Evolutionary conservation across 2,888 invertebrate species (phyloP).

Genomic region (Petrolisthes cinctipes): DNA sequence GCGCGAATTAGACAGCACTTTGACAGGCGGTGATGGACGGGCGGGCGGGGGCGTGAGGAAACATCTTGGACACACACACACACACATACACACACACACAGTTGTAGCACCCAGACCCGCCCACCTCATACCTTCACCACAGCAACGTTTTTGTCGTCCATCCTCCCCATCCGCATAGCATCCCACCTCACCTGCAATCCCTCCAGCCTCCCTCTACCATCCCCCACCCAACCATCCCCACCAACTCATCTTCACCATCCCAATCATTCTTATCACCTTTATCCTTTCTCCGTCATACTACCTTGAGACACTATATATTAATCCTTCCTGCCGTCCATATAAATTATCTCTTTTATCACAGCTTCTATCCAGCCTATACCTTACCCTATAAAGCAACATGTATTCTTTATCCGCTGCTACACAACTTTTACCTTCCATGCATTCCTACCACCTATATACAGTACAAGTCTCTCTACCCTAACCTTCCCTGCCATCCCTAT

Average conservation of each 20-base stretch:
- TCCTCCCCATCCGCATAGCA: not conserved
- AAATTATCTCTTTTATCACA: too few relatives aligned
- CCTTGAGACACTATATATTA: too few relatives aligned
- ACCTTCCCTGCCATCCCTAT: too few relatives aligned
- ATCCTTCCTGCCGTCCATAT: too few relatives aligned
- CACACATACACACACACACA: not conserved
- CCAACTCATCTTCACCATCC: not conserved
- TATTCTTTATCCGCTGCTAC: too few relatives aligned
- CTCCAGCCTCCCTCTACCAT: not conserved
- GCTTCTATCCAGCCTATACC: too few relatives aligned
- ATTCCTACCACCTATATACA: too few relatives aligned
- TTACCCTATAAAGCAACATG: too few relatives aligned
- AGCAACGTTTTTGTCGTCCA: not conserved
- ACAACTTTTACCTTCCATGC: too few relatives aligned
- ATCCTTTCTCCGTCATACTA: too few relatives aligned
- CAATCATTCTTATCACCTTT: too few relatives aligned
- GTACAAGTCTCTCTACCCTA: too few relatives aligned
- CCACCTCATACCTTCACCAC: not conserved
- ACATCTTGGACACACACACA: not conserved
- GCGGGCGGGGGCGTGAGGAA: not conserved
- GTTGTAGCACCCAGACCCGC: not conserved
- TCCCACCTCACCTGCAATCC: not conserved
- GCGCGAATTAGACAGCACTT: conserved; percentile 49
- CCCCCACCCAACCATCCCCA: not conserved
- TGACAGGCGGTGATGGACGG: conserved; percentile 44